Percentiles rank a stretch among this genome's conserved stretches.
Evolutionary conservation across 2,888 invertebrate genomes (phyloP).

Genomic region (Synergus itoensis): DNA sequence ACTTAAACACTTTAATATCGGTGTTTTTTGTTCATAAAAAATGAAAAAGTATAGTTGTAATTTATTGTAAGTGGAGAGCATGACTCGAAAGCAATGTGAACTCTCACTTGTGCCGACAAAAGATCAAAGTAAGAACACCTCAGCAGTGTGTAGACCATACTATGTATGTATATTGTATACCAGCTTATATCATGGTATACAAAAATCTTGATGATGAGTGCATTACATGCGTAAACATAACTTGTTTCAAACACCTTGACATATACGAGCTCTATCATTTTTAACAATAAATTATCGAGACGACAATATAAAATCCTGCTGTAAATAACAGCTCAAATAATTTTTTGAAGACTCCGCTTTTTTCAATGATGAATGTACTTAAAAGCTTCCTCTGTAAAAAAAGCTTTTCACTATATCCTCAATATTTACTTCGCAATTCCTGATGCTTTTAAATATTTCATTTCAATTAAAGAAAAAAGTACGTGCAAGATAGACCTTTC

Average conservation of each 20-base stretch:
- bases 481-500: background rate
- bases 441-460: background rate
- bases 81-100: slow-evolving; percentile 1
- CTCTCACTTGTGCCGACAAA: slow-evolving; percentile 4
- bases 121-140: background rate
- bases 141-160: background rate
- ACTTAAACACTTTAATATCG: background rate
- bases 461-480: background rate
- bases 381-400: background rate
- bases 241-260: background rate
- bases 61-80: background rate
- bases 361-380: background rate
- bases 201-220: background rate
- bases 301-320: background rate
- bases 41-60: background rate
- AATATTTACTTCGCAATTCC: background rate
- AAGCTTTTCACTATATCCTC: background rate
- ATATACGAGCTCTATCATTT: slow-evolving; percentile 1
- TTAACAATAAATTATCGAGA: background rate
- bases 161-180: no score
- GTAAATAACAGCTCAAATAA: background rate
- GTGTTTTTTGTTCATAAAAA: background rate
- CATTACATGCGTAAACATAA: background rate
- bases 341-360: background rate
- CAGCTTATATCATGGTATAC: background rate